Percentiles rank a stretch among this genome's conserved stretches.
Conservation (phyloP, 2,888 invertebrate species). For the Apodemia duryi region DNA sequence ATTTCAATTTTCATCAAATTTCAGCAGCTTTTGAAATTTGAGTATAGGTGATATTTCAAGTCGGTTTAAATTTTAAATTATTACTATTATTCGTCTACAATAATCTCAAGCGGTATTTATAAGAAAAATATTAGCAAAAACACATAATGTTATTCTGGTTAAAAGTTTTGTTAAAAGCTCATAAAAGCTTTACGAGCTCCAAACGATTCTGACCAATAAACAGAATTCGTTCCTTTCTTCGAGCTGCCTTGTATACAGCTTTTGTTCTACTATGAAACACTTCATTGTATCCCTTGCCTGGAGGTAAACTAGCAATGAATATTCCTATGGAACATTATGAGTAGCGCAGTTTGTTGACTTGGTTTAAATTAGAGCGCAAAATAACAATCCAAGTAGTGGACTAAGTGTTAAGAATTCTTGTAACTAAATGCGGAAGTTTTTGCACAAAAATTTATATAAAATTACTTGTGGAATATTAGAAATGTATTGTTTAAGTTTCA, state of each 20-base stretch:
- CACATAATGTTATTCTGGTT: too few relatives aligned
- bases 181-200: slow-evolving; percentile 8
- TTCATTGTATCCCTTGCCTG: slow-evolving; percentile 2
- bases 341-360: slow-evolving; percentile 1
- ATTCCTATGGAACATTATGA: slow-evolving; percentile 8
- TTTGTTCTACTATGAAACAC: slow-evolving; percentile 1
- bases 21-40: too few relatives aligned
- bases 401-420: neutral
- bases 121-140: too few relatives aligned
- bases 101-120: too few relatives aligned
- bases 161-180: neutral
- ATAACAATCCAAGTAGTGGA: slow-evolving; percentile 4
- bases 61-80: too few relatives aligned
- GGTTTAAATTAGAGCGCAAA: slow-evolving; percentile 5
- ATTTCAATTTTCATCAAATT: too few relatives aligned
- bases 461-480: too few relatives aligned
- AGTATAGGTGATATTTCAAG: too few relatives aligned
- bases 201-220: slow-evolving; percentile 4
- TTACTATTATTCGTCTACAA: too few relatives aligned
- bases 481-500: too few relatives aligned
- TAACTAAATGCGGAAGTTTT: neutral
- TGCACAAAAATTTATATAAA: neutral
- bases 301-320: slow-evolving; percentile 3
- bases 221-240: slow-evolving; percentile 5
- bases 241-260: slow-evolving; percentile 6